phyloP scores from a whole-genome alignment of 2,888 invertebrate species.

The Eilema griseolum region DNA sequence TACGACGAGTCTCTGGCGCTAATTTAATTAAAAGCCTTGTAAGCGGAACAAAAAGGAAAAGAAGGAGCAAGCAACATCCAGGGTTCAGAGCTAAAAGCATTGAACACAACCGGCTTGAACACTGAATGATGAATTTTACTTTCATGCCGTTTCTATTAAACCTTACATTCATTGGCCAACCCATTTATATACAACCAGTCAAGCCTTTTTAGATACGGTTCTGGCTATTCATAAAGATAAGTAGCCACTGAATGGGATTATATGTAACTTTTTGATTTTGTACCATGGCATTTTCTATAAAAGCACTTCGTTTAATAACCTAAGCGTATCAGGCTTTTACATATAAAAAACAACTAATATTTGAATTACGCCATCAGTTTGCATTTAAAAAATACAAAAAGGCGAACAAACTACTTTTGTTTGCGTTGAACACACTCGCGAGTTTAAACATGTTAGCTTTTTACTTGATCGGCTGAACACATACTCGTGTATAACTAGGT shows the following conservation, averaged over 20 bases:
- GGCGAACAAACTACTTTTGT: background rate
- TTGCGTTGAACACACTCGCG: background rate
- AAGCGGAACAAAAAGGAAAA: no score
- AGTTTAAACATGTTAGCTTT: background rate
- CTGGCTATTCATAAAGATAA: background rate
- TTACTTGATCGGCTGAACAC: background rate
- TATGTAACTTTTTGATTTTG: background rate
- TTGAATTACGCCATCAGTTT: conserved; percentile 4
- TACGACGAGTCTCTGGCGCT: no score
- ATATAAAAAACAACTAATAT: background rate
- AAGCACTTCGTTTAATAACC: background rate
- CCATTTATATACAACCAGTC: background rate
- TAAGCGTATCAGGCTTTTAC: background rate
- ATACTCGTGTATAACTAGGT: background rate
- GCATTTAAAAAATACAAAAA: background rate
- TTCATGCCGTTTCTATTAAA: no score
- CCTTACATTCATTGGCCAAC: no score
- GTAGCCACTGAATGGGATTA: background rate
- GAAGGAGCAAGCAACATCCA: no score
- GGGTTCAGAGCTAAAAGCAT: no score
- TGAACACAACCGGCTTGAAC: no score
- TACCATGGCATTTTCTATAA: no score
- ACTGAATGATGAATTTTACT: no score
- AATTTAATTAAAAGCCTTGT: no score
- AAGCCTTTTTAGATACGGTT: background rate